Percentiles rank a stretch among this genome's conserved stretches.
Evolutionary conservation across 2,113 vertebrate genomes (phyloP).

Genomic region (Narcine bancroftii): DNA sequence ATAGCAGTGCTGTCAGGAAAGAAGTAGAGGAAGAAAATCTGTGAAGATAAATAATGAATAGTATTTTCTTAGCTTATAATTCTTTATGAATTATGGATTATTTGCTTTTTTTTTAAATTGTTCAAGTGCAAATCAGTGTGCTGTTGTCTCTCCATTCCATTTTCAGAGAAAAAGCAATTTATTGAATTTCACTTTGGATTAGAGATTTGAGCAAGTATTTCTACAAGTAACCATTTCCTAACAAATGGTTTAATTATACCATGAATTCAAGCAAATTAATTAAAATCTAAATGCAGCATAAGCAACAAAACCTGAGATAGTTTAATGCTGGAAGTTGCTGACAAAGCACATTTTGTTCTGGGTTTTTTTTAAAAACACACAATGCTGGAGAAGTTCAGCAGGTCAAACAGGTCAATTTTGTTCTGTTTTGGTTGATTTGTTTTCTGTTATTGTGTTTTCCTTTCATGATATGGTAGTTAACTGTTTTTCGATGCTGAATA

Average conservation of each 20-base stretch:
- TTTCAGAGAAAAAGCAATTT: not conserved
- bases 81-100: not conserved
- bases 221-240: not conserved
- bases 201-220: not conserved
- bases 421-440: not conserved
- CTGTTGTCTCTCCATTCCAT: not conserved
- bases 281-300: not conserved
- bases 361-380: too few species aligned
- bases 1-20: not conserved
- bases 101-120: not conserved
- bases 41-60: not conserved
- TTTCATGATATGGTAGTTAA: not conserved
- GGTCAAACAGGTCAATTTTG: too few species aligned
- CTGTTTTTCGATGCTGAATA: not conserved
- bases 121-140: not conserved
- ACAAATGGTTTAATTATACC: not conserved
- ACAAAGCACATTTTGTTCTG: not conserved
- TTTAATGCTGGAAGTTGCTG: not conserved
- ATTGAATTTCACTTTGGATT: not conserved
- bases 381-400: too few species aligned
- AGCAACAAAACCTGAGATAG: not conserved
- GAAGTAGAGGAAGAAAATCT: not conserved
- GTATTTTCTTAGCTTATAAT: not conserved
- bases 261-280: not conserved
- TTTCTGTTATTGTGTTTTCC: not conserved